Evolutionary conservation across 2,797 vertebrate species (phyloP), one percentile per base, ranked within the genome.

Genomic region (Clarias platycephalus): DNA sequence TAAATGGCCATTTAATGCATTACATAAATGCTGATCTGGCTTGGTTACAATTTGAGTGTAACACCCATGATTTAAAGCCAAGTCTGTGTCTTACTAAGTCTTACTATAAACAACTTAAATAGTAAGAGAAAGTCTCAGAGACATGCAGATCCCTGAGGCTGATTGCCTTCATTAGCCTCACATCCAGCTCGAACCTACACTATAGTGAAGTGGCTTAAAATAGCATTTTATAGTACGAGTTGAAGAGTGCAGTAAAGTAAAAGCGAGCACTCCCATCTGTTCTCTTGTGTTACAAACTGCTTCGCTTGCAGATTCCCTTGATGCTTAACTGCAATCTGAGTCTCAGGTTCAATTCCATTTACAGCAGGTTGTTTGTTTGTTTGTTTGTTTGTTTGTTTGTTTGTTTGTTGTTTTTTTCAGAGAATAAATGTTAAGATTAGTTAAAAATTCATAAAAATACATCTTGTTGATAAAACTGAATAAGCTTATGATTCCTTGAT

Each of bases 161-260:
- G 9, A 80, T 75, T 87, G 5, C 16, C 66, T 85, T 85, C 62
- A 85, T 85, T 84, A 82, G 55, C 24, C 49, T n/a, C 74, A 28
- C 24, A 75, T 82, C 82, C 31, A 84, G 74, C 40, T 79, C 64
- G 80, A 83, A 84, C 80, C 67, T 80, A 79, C 55, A 68, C 83
- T 82, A 49, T 37, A 72, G 67, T 74, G 83, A 86, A 71, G 57
- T 26, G 60, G 64, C 49, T 67, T 75, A 75, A 80, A 84, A 84
- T 82, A 88, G 79, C 24, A 84, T 79, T 78, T 5, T 64, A 81
- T 37, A 71, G 55, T 84, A 71, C 12, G 58, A 31, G 74, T 70
- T 66, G 71, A 22, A 74, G 57, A 75, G 84, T 28, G 62, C 28
- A 80, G 28, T 64, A 66, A 44, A 64, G 37, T 64, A 79, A 64